Evolutionary conservation across 2,888 invertebrate genomes (phyloP).

Genomic region (Sycophila texana): DNA sequence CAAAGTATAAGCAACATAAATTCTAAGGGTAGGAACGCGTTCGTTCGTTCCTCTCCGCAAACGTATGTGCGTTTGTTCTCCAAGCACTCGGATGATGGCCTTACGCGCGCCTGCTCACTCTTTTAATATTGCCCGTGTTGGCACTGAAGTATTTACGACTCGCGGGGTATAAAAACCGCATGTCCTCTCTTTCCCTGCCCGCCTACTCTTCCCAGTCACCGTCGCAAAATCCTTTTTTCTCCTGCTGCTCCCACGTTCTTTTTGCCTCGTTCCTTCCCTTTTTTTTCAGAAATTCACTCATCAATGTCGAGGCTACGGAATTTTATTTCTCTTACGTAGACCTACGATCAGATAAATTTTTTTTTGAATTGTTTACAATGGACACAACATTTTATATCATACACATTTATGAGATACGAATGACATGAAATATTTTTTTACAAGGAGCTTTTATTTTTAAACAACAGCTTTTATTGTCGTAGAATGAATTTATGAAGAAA

Average conservation of each 20-base stretch:
- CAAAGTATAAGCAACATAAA: constrained; percentile 69
- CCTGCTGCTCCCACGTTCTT: constrained; percentile 44
- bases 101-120: constrained; percentile 62
- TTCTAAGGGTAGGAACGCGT: constrained; percentile 59
- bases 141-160: constrained; percentile 71
- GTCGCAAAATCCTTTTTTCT: constrained; percentile 53
- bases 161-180: constrained; percentile 60
- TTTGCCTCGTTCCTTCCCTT: constrained; percentile 30
- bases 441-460: too few species aligned
- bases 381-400: too few species aligned
- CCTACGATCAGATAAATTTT: too few species aligned
- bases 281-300: neutral
- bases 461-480: too few species aligned
- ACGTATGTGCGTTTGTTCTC: constrained; percentile 51
- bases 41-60: constrained; percentile 43
- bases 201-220: neutral
- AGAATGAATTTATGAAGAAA: too few species aligned
- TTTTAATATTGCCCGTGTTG: constrained; percentile 72
- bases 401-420: too few species aligned
- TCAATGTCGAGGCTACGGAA: too few species aligned
- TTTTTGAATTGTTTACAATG: too few species aligned
- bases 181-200: constrained; percentile 43
- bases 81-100: constrained; percentile 66
- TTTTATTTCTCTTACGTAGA: too few species aligned
- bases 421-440: too few species aligned